Conservation (phyloP, 1,140 invertebrate species). For the Cylas formicarius region DNA sequence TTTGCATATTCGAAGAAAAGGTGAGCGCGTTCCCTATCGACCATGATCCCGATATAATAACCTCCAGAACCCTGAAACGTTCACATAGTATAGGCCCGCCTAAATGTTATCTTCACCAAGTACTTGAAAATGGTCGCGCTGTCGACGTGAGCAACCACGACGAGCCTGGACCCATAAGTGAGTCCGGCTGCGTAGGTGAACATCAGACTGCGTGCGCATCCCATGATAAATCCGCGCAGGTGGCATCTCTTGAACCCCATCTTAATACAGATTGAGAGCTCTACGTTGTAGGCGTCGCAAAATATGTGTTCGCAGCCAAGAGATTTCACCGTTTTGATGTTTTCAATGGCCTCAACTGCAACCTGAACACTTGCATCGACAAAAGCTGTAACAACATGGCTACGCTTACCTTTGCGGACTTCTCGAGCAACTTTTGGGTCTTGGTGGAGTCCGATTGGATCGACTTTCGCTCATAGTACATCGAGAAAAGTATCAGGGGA, state of each 20-base stretch:
- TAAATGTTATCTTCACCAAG: conserved; percentile 8
- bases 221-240: conserved; percentile 48
- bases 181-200: conserved; percentile 28
- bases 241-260: conserved; percentile 53
- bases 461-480: conserved; percentile 60
- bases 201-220: conserved; percentile 32
- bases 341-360: conserved; percentile 72
- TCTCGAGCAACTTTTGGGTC: conserved; percentile 45
- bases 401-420: conserved; percentile 43
- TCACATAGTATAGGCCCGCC: neutral
- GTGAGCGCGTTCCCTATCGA: conserved; percentile 78
- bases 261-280: conserved; percentile 39
- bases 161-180: conserved; percentile 28
- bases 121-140: conserved; percentile 32
- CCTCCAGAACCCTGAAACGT: conserved; percentile 65
- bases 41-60: conserved; percentile 79
- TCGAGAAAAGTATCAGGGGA: conserved; percentile 68
- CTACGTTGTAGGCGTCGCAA: conserved; percentile 50
- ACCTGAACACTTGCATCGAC: conserved; percentile 34
- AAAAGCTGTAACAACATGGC: conserved; percentile 31
- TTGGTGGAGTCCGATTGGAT: conserved; percentile 47
- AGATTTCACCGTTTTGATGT: conserved; percentile 72
- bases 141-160: conserved; percentile 22
- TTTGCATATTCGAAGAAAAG: conserved; percentile 81
- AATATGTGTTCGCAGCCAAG: conserved; percentile 63